These are phyloP conservation scores for Tetramorium simillimum DNA, from an alignment of 1,140 invertebrate genomes.

Conservation along the genomic window DNA sequence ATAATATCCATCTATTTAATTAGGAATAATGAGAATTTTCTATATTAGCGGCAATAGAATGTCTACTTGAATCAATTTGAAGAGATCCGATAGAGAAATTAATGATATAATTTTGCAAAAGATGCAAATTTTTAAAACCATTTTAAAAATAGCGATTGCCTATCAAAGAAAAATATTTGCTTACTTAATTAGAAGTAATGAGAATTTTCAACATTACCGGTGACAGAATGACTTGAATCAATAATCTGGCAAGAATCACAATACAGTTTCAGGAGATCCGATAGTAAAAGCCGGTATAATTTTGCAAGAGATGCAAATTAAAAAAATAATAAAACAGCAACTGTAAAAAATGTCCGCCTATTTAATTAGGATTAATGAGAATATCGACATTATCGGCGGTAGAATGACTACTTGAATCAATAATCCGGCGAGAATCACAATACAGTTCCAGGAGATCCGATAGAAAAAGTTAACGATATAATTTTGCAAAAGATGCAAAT, in stretches of 20 bases:
- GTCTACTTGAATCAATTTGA: neutral
- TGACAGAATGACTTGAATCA: neutral
- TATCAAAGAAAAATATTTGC: neutral
- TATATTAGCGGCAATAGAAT: no score
- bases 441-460: slow-evolving; percentile 7
- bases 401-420: neutral
- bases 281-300: neutral
- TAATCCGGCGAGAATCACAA: slow-evolving; percentile 16
- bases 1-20: neutral
- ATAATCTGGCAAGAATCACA: slow-evolving; percentile 4
- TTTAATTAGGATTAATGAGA: neutral
- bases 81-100: neutral
- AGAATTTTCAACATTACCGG: neutral
- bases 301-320: neutral
- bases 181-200: neutral
- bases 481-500: neutral
- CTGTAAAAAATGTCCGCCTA: neutral
- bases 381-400: neutral
- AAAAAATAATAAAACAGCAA: neutral
- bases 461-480: slow-evolving; percentile 2
- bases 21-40: neutral
- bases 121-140: neutral
- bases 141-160: neutral
- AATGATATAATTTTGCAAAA: neutral
- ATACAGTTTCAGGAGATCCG: neutral